Conservation (phyloP, 30 jellyfish, hydroid and myxozoan species). For the Hydra vulgaris region DNA sequence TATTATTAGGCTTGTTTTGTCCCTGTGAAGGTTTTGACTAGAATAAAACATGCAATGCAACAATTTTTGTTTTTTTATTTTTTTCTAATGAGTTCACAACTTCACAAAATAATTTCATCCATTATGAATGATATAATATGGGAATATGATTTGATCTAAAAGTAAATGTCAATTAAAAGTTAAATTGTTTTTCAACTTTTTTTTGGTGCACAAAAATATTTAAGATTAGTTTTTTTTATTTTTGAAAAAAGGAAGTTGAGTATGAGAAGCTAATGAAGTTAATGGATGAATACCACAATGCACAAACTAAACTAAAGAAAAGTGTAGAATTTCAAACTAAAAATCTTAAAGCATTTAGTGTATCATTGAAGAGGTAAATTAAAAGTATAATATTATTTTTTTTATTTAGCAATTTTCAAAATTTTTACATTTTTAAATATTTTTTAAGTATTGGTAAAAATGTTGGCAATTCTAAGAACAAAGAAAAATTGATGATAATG, state of each 20-base stretch:
- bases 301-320: conserved; percentile 73
- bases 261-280: conserved; percentile 47
- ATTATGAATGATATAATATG: too few relatives aligned
- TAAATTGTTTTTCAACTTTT: background rate
- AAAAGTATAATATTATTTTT: background rate
- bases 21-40: too few relatives aligned
- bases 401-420: too few relatives aligned
- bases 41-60: too few relatives aligned
- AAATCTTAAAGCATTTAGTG: conserved; percentile 61
- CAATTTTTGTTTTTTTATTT: too few relatives aligned
- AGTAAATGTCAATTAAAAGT: background rate
- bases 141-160: too few relatives aligned
- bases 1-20: too few relatives aligned
- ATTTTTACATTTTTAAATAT: background rate
- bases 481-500: conserved; percentile 25
- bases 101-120: too few relatives aligned
- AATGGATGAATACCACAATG: conserved; percentile 76
- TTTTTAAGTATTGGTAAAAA: background rate
- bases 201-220: background rate
- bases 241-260: conserved; percentile 46
- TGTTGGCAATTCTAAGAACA: conserved; percentile 25
- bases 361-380: conserved; percentile 64
- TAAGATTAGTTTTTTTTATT: too few relatives aligned
- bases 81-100: too few relatives aligned
- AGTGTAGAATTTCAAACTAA: conserved; percentile 61